Percentiles rank a stretch among this genome's conserved stretches.
These are phyloP conservation scores for Melanerpes formicivorus DNA, from an alignment of 2,113 vertebrate genomes.

Conservation along the genomic window DNA sequence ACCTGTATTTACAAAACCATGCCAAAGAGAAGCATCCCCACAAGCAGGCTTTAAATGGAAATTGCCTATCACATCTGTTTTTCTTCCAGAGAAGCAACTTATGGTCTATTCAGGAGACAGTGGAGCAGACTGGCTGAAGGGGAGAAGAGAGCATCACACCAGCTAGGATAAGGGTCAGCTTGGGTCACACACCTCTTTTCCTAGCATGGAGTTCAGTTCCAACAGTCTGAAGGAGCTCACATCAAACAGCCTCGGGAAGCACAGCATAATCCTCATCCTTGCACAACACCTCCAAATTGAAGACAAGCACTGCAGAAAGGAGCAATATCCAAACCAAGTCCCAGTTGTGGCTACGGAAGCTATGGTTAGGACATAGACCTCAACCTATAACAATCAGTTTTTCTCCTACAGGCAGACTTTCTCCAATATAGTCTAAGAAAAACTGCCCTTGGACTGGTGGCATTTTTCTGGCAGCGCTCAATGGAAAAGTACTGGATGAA, in stretches of 20 bases:
- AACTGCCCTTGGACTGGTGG: neutral
- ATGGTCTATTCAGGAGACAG: rapidly evolving
- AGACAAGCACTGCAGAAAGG: neutral
- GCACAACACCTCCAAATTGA: neutral
- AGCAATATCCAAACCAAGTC: neutral
- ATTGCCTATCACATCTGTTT: neutral
- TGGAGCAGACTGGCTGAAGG: neutral
- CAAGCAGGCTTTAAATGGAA: neutral
- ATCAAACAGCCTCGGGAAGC: rapidly evolving
- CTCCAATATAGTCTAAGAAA: neutral
- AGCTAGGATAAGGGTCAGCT: neutral
- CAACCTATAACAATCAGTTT: neutral
- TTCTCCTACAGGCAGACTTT: constrained; percentile 7
- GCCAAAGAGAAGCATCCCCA: neutral
- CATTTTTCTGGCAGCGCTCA: neutral
- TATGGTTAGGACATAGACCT: no score
- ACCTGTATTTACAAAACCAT: neutral
- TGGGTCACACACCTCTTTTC: neutral
- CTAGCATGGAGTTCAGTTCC: neutral
- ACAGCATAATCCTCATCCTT: neutral
- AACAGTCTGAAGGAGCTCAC: neutral
- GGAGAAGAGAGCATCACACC: neutral
- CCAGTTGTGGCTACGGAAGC: neutral
- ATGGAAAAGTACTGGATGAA: neutral
- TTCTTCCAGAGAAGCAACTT: neutral